Conservation (phyloP, 2,113 vertebrate genomes). For the Oxyruncus cristatus region DNA sequence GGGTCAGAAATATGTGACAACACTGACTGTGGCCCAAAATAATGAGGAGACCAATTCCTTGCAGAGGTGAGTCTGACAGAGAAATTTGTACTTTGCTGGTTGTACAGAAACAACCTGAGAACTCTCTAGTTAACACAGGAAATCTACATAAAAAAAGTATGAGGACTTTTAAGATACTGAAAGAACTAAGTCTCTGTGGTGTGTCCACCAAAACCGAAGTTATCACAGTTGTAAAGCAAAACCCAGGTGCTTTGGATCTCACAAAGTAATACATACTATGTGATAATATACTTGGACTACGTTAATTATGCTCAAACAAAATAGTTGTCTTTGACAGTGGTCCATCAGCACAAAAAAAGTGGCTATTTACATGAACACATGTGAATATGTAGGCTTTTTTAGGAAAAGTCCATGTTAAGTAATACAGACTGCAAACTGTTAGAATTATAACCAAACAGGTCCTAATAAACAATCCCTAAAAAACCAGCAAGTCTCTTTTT, state of each 20-base stretch:
- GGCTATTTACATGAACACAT: not conserved
- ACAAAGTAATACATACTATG: not conserved
- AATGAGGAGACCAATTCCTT: not conserved
- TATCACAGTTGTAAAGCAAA: not conserved
- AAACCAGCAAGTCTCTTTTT: fast-evolving
- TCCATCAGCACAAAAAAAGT: not conserved
- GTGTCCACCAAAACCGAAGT: not conserved
- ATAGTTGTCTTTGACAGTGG: not conserved
- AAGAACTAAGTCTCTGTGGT: not conserved
- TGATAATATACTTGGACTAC: not conserved
- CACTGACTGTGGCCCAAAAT: not conserved
- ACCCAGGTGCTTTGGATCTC: not conserved
- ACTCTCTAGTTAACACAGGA: not conserved
- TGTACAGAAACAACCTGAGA: not conserved
- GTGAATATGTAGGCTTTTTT: too few species aligned
- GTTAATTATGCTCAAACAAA: not conserved
- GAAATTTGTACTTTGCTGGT: not conserved
- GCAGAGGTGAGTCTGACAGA: not conserved
- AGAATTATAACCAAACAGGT: not conserved
- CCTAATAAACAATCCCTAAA: not conserved
- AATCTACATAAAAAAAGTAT: not conserved
- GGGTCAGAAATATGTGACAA: not conserved
- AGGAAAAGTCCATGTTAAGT: not conserved
- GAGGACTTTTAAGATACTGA: not conserved
- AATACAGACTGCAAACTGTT: not conserved